phyloP scores from a whole-genome alignment of 2,113 vertebrate genomes.

The Periophthalmus modestus region DNA sequence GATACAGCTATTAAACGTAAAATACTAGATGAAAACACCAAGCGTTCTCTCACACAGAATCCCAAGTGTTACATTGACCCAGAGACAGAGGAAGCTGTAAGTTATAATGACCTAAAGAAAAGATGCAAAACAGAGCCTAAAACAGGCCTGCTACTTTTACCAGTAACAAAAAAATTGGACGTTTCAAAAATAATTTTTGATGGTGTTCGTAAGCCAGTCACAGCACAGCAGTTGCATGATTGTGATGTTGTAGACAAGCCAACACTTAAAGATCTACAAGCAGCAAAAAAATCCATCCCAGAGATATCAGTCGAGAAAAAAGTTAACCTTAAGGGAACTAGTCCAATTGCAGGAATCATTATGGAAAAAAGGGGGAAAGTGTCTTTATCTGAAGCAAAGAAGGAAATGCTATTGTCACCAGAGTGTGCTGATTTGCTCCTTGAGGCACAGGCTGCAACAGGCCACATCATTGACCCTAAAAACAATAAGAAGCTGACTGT shows the following conservation, averaged over 20 bases:
- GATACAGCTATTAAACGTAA: slow-evolving; percentile 52
- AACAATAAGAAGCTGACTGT: slow-evolving; percentile 61
- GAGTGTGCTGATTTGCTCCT: background rate
- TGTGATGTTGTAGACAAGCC: background rate
- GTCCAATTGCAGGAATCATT: slow-evolving; percentile 1
- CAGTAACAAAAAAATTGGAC: background rate
- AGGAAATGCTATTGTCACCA: background rate
- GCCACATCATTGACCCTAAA: slow-evolving; percentile 1
- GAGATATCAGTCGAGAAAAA: background rate
- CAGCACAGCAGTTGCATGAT: background rate
- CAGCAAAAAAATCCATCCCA: background rate
- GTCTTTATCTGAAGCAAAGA: background rate
- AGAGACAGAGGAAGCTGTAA: background rate
- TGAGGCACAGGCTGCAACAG: slow-evolving; percentile 1
- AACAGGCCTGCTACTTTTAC: background rate
- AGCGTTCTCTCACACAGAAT: background rate
- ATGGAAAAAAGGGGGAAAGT: background rate
- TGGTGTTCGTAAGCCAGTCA: background rate
- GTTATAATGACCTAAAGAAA: slow-evolving; percentile 2
- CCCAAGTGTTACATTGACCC: slow-evolving; percentile 6
- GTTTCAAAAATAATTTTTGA: background rate
- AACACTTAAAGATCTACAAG: background rate
- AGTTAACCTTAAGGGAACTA: background rate
- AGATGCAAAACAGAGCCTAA: background rate
- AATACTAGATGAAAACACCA: slow-evolving; percentile 78